Percentiles rank a stretch among this genome's conserved stretches.
phyloP scores from a whole-genome alignment of 2,113 vertebrate species.

The Hippocampus mohnikei region DNA sequence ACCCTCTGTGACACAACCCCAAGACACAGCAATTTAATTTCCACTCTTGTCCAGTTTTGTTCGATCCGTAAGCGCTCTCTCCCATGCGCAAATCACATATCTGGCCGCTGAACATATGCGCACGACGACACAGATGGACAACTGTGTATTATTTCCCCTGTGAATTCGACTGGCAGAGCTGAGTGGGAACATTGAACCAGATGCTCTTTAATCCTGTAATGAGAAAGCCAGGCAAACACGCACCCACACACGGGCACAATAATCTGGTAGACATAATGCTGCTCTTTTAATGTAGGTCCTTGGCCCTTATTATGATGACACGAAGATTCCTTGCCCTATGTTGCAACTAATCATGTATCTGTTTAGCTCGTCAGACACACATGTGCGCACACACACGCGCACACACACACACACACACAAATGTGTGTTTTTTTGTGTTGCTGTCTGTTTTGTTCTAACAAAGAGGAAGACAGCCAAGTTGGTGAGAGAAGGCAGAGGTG shows the following conservation, averaged over 20 bases:
- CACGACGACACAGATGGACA: constrained; percentile 31
- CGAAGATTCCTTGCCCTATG: constrained; percentile 50
- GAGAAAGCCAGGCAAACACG: constrained; percentile 61
- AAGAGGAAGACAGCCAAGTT: constrained; percentile 35
- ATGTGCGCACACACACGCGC: constrained; percentile 7
- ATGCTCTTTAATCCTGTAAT: constrained; percentile 71
- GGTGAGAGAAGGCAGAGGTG: constrained; percentile 31
- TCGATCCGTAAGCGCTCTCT: constrained; percentile 49
- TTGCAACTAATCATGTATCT: constrained; percentile 63
- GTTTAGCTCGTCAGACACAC: constrained; percentile 47
- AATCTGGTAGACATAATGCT: constrained; percentile 58
- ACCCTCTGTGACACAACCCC: constrained; percentile 46
- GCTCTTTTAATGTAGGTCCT: constrained; percentile 60
- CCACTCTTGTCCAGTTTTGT: constrained; percentile 36
- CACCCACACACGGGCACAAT: constrained; percentile 23
- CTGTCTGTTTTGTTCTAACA: constrained; percentile 38
- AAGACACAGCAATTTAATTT: constrained; percentile 57
- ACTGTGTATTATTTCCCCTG: constrained; percentile 59
- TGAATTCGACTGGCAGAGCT: constrained; percentile 58
- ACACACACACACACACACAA: constrained; percentile 39
- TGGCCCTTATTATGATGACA: constrained; percentile 52
- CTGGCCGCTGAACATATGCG: constrained; percentile 12
- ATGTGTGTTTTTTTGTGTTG: constrained; percentile 39
- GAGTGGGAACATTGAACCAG: constrained; percentile 65
- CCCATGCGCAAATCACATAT: constrained; percentile 18